Evolutionary conservation across 2,888 invertebrate genomes (phyloP).

Genomic region (Chirona hameri): DNA sequence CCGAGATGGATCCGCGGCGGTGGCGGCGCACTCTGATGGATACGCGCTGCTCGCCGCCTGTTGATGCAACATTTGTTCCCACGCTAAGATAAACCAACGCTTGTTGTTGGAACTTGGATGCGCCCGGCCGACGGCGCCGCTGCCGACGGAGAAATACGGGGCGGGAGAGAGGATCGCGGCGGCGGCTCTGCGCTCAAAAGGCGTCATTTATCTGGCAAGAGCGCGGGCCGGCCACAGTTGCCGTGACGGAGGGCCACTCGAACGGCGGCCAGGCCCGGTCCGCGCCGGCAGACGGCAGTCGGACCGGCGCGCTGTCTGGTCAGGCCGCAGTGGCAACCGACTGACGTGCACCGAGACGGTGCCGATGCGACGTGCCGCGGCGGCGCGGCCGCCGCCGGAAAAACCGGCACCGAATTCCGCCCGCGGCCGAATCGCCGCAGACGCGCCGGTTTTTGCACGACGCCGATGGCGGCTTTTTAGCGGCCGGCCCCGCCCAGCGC

Average conservation of each 20-base stretch:
- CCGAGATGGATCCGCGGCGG: neutral
- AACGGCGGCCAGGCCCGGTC: neutral
- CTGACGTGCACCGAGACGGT: neutral
- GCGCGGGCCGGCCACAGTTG: neutral
- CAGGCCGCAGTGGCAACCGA: neutral
- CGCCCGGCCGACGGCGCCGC: neutral
- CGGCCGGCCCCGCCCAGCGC: neutral
- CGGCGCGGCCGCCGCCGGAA: neutral
- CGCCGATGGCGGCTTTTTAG: neutral
- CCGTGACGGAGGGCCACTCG: neutral
- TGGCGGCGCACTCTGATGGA: neutral
- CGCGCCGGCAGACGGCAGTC: neutral
- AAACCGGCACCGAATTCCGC: neutral
- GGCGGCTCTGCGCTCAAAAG: neutral
- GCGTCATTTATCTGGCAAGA: neutral
- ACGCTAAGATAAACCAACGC: neutral
- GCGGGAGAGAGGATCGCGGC: neutral
- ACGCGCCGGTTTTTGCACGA: neutral
- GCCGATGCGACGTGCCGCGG: neutral
- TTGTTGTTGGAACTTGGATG: constrained; percentile 23
- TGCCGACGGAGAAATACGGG: neutral
- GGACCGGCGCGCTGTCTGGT: neutral
- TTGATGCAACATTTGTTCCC: constrained; percentile 6
- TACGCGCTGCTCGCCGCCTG: neutral
- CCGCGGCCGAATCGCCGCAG: neutral